Conservation (phyloP, 1,140 invertebrate genomes). For the Caerostris extrusa region DNA sequence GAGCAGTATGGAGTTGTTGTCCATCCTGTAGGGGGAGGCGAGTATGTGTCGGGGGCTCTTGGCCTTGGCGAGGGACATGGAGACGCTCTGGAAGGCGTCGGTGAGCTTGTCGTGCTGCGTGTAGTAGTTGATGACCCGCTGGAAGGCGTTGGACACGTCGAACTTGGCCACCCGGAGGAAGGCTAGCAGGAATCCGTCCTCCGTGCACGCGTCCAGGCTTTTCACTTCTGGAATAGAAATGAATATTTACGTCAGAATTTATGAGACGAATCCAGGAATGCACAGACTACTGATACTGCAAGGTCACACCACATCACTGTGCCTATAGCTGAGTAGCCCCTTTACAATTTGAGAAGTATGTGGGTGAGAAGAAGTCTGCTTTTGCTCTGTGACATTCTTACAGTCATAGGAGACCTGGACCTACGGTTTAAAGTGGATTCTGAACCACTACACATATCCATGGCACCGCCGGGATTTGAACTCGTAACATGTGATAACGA, state of each 20-base stretch:
- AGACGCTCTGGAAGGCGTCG: background rate
- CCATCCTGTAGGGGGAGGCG: background rate
- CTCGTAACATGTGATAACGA: too few species aligned
- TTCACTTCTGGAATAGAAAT: background rate
- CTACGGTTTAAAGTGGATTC: too few species aligned
- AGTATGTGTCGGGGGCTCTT: background rate
- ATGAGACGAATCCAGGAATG: too few species aligned
- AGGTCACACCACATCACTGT: too few species aligned
- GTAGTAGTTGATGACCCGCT: background rate
- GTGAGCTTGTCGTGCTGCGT: background rate
- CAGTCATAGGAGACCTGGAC: too few species aligned
- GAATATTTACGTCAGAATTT: background rate
- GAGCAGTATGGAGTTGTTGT: background rate
- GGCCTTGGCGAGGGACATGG: background rate
- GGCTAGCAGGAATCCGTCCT: background rate
- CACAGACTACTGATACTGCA: too few species aligned
- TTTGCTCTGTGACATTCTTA: too few species aligned
- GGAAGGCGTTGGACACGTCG: background rate
- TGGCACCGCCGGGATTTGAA: too few species aligned
- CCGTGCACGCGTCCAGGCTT: background rate
- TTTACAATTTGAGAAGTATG: too few species aligned
- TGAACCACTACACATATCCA: too few species aligned
- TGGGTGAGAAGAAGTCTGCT: too few species aligned
- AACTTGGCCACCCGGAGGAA: background rate
- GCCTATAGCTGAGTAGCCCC: too few species aligned